These are phyloP conservation scores for Watersipora subatra DNA, from an alignment of 1,140 invertebrate species.

Conservation along the genomic window DNA sequence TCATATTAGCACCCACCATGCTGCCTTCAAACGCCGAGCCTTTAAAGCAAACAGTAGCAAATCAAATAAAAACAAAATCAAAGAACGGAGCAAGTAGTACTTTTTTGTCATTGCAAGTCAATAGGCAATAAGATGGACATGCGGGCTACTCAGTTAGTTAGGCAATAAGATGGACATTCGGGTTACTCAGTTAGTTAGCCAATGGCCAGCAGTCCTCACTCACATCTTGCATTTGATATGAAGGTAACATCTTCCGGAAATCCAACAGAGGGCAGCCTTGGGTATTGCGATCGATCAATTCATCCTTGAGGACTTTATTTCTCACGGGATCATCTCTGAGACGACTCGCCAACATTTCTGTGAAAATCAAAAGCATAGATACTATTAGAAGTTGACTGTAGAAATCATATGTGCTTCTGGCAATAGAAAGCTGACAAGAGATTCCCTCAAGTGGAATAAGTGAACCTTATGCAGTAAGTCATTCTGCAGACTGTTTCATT, in stretches of 20 bases:
- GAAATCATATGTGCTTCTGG: not conserved
- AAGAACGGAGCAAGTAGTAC: not conserved
- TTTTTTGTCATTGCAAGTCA: not conserved
- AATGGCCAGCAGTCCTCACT: not conserved
- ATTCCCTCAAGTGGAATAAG: not conserved
- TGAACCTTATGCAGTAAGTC: not conserved
- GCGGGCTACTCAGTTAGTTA: too few species aligned
- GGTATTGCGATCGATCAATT: not conserved
- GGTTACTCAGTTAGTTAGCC: not conserved
- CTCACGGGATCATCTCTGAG: too few species aligned
- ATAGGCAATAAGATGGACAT: not conserved
- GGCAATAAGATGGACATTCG: not conserved
- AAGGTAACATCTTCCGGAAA: conserved; percentile 25
- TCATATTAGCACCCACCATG: too few species aligned
- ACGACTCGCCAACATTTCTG: not conserved
- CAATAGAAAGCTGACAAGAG: not conserved
- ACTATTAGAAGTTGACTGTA: not conserved
- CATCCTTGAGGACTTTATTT: not conserved
- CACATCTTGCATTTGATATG: conserved; percentile 24
- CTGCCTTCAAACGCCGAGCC: too few species aligned
- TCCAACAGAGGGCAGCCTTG: conserved; percentile 14
- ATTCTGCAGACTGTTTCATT: not conserved
- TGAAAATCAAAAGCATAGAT: not conserved
- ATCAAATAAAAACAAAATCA: not conserved
- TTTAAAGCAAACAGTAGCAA: too few species aligned